Evolutionary conservation across 2,797 vertebrate genomes (phyloP).

Genomic region (Rachycentron canadum): DNA sequence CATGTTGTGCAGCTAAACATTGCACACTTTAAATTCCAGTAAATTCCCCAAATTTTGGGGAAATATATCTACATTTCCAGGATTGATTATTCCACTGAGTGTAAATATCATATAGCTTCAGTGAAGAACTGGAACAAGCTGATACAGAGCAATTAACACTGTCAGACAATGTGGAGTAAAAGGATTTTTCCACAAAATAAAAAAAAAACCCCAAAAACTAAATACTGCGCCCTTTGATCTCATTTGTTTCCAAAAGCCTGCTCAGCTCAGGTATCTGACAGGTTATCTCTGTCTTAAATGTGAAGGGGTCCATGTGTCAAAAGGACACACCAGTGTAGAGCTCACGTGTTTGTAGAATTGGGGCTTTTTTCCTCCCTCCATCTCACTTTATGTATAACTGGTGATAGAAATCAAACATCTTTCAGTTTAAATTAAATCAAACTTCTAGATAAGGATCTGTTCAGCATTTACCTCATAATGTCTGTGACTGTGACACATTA

Average conservation of each 20-base stretch:
- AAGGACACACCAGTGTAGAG: conserved; percentile 21
- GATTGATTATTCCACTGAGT: neutral
- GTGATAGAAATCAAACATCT: neutral
- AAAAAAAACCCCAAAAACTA: no score
- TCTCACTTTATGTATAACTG: neutral
- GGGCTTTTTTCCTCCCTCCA: no score
- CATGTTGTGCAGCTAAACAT: neutral
- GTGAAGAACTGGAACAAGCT: neutral
- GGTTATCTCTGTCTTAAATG: conserved; percentile 55
- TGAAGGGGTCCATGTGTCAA: conserved; percentile 56
- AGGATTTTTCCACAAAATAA: conserved; percentile 2
- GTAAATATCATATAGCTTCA: neutral
- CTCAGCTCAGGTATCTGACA: conserved; percentile 22
- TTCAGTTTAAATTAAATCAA: conserved; percentile 20
- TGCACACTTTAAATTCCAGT: neutral
- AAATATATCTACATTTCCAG: neutral
- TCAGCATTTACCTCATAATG: conserved; percentile 8
- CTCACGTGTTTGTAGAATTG: conserved; percentile 12
- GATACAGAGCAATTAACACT: neutral
- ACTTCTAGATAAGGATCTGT: neutral
- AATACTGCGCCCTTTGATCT: conserved; percentile 31
- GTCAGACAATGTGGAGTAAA: neutral
- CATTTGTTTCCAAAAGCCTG: conserved; percentile 18
- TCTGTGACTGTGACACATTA: conserved; percentile 11
- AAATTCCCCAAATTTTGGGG: neutral